Evolutionary conservation across 1,140 invertebrate genomes (phyloP).

Genomic region (Uloborus diversus): DNA sequence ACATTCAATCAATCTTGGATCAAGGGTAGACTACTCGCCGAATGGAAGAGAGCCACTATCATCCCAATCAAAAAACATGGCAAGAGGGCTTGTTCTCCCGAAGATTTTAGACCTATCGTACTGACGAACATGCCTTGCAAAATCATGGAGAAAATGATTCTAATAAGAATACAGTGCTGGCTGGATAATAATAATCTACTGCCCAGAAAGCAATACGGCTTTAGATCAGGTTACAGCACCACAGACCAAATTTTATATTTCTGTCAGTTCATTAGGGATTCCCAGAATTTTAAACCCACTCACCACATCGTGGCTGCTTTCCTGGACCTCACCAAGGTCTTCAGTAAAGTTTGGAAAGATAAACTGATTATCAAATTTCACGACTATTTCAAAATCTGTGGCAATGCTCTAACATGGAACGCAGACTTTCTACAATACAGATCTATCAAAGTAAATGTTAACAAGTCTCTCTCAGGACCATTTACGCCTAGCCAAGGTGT

Average conservation of each 20-base stretch:
- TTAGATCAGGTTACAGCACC: not conserved
- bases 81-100: not conserved
- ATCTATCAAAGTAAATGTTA: constrained; percentile 1
- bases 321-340: no score
- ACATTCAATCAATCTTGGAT: not conserved
- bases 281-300: no score
- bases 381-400: not conserved
- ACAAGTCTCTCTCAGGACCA: not conserved
- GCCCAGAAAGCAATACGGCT: not conserved
- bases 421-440: not conserved
- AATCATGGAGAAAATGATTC: not conserved
- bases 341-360: not conserved
- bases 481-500: not conserved
- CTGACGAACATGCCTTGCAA: not conserved
- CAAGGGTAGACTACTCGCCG: not conserved
- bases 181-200: not conserved
- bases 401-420: constrained; percentile 2
- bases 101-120: not conserved
- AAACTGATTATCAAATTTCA: not conserved
- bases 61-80: not conserved
- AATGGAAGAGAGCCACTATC: not conserved
- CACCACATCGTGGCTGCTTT: no score
- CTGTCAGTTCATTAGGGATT: no score
- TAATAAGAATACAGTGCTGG: not conserved
- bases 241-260: not conserved